Evolutionary conservation across 2,888 invertebrate species (phyloP).

Genomic region (Biston stratarius): DNA sequence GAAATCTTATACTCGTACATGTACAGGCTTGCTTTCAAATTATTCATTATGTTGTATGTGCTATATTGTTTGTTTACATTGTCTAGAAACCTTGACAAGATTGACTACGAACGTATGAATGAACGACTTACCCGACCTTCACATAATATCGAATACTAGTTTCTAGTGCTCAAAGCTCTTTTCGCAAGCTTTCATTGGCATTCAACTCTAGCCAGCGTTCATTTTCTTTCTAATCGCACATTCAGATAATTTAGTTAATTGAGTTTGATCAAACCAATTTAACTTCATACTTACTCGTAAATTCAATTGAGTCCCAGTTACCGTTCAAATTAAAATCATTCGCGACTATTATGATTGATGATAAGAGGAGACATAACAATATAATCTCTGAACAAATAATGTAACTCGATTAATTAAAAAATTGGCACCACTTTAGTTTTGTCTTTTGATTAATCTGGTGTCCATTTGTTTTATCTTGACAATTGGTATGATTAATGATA

Average conservation of each 20-base stretch:
- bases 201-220: background rate
- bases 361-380: conserved; percentile 42
- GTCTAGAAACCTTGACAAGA: conserved; percentile 27
- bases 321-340: conserved; percentile 11
- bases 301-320: conserved; percentile 19
- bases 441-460: conserved; percentile 47
- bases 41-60: background rate
- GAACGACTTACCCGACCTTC: conserved; percentile 19
- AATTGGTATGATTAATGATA: conserved; percentile 7
- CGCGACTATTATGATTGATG: conserved; percentile 13
- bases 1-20: no score
- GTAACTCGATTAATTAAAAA: conserved; percentile 36
- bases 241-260: background rate
- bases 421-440: conserved; percentile 47
- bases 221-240: conserved; percentile 2
- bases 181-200: conserved; percentile 2
- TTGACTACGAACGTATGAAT: conserved; percentile 33
- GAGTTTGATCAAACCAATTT: conserved; percentile 3
- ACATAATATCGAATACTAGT: conserved; percentile 10
- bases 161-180: conserved; percentile 2
- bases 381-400: conserved; percentile 46
- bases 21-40: background rate
- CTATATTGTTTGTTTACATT: conserved; percentile 33
- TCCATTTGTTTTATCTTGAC: conserved; percentile 41
- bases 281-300: conserved; percentile 4